Evolutionary conservation across 2,113 vertebrate genomes (phyloP).

Genomic region (Ifrita kowaldi): DNA sequence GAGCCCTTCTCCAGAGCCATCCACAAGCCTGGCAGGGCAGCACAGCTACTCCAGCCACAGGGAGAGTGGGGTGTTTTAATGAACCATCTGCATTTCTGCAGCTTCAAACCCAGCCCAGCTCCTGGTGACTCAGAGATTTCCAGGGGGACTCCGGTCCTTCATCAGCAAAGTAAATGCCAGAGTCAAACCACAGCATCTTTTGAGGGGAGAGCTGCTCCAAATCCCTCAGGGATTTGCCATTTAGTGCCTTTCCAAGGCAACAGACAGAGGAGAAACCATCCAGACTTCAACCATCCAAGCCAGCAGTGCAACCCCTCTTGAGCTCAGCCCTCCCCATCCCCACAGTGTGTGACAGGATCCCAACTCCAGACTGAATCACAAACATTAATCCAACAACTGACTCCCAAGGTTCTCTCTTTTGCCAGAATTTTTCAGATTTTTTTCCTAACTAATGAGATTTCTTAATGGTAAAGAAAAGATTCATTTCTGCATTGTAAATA

Average conservation of each 20-base stretch:
- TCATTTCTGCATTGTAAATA: background rate
- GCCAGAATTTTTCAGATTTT: background rate
- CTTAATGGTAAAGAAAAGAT: background rate
- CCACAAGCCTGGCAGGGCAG: background rate
- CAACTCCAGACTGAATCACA: background rate
- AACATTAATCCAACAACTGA: background rate
- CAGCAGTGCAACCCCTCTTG: background rate
- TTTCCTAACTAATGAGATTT: background rate
- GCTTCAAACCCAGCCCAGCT: background rate
- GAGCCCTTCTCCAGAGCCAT: background rate
- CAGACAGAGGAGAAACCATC: background rate
- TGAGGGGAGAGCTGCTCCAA: background rate
- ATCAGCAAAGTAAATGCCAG: background rate
- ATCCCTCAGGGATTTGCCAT: background rate
- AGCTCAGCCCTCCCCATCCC: background rate
- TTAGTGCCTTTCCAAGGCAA: background rate
- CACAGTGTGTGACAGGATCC: fast-evolving
- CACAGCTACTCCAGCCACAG: background rate
- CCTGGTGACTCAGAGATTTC: background rate
- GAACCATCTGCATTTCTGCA: background rate
- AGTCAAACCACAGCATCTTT: background rate
- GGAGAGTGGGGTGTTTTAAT: background rate
- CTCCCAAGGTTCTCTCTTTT: background rate
- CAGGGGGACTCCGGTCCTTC: fast-evolving
- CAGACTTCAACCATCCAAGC: background rate